Evolutionary conservation across 2,113 vertebrate species (phyloP), one percentile per base, ranked within the genome.

Genomic region (Albula glossodonta): DNA sequence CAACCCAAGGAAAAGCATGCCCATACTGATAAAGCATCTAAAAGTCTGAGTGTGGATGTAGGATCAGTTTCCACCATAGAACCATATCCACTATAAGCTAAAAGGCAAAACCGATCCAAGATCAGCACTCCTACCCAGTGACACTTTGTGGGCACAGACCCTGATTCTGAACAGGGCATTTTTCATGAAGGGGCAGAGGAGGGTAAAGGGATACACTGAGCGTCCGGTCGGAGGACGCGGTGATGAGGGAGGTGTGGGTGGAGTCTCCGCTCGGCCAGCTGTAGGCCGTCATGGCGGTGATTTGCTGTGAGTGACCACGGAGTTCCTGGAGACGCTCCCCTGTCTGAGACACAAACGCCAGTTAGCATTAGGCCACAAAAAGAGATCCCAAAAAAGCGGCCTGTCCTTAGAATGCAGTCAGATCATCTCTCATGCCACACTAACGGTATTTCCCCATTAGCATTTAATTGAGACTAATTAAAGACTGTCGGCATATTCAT

Each of bases 221-320:
- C 5, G 96, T 97, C 87, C 94, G 96, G 91, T 99, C 98, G 63
- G 98, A 97, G 56, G 97, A 98, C 74, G 98, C 97, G 2, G 97
- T 97, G 92, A 99, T 94, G 89, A 99, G 95, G 19, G 93, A 91
- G 22, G 94, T 91, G 0, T 87, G 91, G 50, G 90, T 88, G 11
- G 90, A 89, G 89, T 94, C 90, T 88, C 89, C 93, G 56, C 82
- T 88, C 52, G 89, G 48, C 31, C 91, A 88, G 66, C 87, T 93
- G 93, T 98, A 96, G 31, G 95, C 89, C 88, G 90, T 92, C 82
- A 99, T 92, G 87, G 97, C 97, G 41, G 97, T 99, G 90, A 99
- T 97, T 92, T 99, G 98, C 87, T 97, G 97, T 10, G 96, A 96
- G 87, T 99, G 98, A 56, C 97, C 97, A 84, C 91, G 93, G 87